phyloP scores from a whole-genome alignment of 2,113 vertebrate genomes.

The Limanda limanda region DNA sequence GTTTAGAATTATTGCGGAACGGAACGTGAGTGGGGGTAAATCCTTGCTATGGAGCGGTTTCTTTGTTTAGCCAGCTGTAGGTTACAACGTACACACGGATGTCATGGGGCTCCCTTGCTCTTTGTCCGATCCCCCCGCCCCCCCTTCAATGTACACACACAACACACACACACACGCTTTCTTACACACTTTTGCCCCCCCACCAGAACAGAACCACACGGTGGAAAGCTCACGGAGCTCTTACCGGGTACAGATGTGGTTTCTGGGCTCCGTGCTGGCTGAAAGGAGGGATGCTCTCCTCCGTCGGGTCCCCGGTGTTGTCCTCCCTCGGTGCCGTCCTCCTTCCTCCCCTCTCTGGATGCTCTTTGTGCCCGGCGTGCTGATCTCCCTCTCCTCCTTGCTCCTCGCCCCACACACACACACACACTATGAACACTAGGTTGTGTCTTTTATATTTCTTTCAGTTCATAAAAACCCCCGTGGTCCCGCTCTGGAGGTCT shows the following conservation, averaged over 20 bases:
- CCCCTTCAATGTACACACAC: neutral
- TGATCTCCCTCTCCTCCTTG: slow-evolving; percentile 35
- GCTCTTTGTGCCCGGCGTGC: slow-evolving; percentile 69
- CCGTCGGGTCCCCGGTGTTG: slow-evolving; percentile 57
- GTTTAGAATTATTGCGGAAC: slow-evolving; percentile 45
- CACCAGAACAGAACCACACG: slow-evolving; percentile 44
- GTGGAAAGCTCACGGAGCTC: slow-evolving; percentile 12
- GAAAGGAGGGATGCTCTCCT: slow-evolving; percentile 32
- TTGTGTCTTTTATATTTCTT: slow-evolving; percentile 1
- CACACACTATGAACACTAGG: slow-evolving; percentile 30
- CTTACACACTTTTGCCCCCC: slow-evolving; percentile 14
- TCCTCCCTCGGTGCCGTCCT: slow-evolving; percentile 65
- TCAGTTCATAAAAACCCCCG: neutral
- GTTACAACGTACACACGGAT: slow-evolving; percentile 80
- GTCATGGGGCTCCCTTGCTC: slow-evolving; percentile 80
- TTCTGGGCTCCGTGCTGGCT: slow-evolving; percentile 2
- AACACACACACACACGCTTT: neutral
- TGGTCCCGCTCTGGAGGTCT: slow-evolving; percentile 9
- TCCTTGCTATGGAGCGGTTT: slow-evolving; percentile 70
- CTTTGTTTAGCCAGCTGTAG: slow-evolving; percentile 85
- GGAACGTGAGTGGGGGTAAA: slow-evolving; percentile 47
- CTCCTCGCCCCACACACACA: slow-evolving; percentile 11
- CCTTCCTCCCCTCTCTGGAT: slow-evolving; percentile 67
- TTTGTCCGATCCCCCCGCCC: slow-evolving; percentile 79
- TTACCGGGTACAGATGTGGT: slow-evolving; percentile 55